Evolutionary conservation across 92 coral and sea anemone species (phyloP).

Genomic region (Desmophyllum pertusum): DNA sequence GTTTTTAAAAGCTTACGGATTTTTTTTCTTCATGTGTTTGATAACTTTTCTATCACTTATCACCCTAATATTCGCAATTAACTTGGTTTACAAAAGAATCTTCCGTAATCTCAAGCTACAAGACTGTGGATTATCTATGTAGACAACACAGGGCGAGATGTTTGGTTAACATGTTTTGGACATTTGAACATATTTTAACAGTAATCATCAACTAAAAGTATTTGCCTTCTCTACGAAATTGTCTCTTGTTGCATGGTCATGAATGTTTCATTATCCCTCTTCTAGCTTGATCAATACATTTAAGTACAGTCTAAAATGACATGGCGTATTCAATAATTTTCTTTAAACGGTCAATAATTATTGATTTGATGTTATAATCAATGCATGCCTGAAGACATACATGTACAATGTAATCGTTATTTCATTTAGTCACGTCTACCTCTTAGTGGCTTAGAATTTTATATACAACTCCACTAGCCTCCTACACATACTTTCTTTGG

Average conservation of each 20-base stretch:
- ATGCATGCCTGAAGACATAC: not conserved
- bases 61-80: not conserved
- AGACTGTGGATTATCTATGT: slow-evolving; percentile 13
- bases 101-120: slow-evolving; percentile 12
- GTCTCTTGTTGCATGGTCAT: not conserved
- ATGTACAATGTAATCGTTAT: not conserved
- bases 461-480: too few species aligned
- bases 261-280: not conserved
- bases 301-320: not conserved
- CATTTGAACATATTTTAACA: slow-evolving; percentile 36
- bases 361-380: not conserved
- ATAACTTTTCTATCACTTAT: not conserved
- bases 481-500: too few species aligned
- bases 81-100: slow-evolving; percentile 2
- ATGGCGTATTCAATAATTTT: not conserved
- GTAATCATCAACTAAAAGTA: slow-evolving; percentile 12
- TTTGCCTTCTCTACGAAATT: slow-evolving; percentile 13
- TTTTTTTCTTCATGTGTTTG: not conserved
- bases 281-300: not conserved
- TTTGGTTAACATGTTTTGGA: slow-evolving; percentile 48
- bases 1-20: not conserved
- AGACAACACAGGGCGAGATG: slow-evolving; percentile 22
- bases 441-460: not conserved
- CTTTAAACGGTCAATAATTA: not conserved
- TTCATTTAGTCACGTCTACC: not conserved